phyloP scores from a whole-genome alignment of 2,797 vertebrate species.

The Myotis pilosus region DNA sequence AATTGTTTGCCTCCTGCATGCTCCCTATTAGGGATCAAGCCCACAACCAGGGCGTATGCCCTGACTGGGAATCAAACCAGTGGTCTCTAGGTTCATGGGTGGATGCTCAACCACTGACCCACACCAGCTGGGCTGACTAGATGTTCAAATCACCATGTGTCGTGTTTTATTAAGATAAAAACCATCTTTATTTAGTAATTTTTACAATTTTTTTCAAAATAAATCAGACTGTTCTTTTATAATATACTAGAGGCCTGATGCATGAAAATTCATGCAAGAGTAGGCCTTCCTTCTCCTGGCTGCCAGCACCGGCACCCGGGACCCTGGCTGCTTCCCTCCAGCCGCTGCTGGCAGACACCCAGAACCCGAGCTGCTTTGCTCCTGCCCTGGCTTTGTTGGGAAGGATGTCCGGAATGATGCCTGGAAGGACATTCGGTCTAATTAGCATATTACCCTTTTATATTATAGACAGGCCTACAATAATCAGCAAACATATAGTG shows the following conservation, averaged over 20 bases:
- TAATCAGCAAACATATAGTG: not conserved
- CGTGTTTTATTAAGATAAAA: slow-evolving; percentile 6
- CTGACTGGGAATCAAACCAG: not conserved
- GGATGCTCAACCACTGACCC: not conserved
- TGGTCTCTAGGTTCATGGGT: not conserved
- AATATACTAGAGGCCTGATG: too few species aligned
- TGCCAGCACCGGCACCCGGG: too few species aligned
- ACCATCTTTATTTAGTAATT: not conserved
- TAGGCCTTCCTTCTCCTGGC: too few species aligned
- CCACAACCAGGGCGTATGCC: not conserved
- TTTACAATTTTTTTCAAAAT: not conserved
- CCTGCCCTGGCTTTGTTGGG: too few species aligned
- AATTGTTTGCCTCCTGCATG: not conserved
- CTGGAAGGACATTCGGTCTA: too few species aligned
- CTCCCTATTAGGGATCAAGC: not conserved
- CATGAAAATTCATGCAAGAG: too few species aligned
- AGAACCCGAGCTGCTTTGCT: too few species aligned
- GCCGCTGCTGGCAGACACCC: too few species aligned
- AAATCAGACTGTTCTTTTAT: slow-evolving; percentile 7
- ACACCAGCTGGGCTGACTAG: not conserved
- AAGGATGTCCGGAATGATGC: too few species aligned
- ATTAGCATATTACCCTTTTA: too few species aligned
- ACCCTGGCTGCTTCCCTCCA: too few species aligned
- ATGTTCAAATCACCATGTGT: not conserved
- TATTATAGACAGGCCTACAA: not conserved